phyloP scores from a whole-genome alignment of 2,888 invertebrate species.

The Uloborus plumipes region DNA sequence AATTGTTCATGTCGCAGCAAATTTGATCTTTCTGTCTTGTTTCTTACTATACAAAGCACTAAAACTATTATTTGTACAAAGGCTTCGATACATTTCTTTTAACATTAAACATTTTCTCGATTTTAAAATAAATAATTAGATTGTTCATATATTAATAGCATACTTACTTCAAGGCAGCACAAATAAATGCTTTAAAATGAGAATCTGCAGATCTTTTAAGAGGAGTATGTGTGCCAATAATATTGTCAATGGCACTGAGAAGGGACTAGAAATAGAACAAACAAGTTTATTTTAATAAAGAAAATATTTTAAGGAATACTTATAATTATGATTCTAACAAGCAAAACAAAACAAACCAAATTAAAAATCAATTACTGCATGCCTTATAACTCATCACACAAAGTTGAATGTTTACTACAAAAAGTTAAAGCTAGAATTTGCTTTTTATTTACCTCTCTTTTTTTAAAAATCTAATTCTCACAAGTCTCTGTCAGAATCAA shows the following conservation, averaged over 20 bases:
- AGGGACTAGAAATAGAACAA: conserved; percentile 77
- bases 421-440: too few species aligned
- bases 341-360: conserved; percentile 25
- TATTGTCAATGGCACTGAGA: conserved; percentile 90
- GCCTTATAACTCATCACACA: too few species aligned
- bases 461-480: too few species aligned
- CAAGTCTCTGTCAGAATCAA: too few species aligned
- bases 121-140: neutral
- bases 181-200: conserved; percentile 98
- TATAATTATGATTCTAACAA: neutral
- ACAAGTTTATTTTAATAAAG: too few species aligned
- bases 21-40: too few species aligned
- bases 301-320: too few species aligned
- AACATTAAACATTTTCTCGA: neutral
- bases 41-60: too few species aligned
- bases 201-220: conserved; percentile 96
- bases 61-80: too few species aligned
- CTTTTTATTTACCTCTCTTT: too few species aligned
- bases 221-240: conserved; percentile 89
- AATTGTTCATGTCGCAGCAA: neutral
- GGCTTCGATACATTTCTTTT: neutral
- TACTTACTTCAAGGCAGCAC: conserved; percentile 92
- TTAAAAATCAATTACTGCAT: too few species aligned
- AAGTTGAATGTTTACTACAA: too few species aligned
- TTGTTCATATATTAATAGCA: neutral